These are phyloP conservation scores for Dryas iulia DNA, from an alignment of 1,140 invertebrate genomes.

Conservation along the genomic window DNA sequence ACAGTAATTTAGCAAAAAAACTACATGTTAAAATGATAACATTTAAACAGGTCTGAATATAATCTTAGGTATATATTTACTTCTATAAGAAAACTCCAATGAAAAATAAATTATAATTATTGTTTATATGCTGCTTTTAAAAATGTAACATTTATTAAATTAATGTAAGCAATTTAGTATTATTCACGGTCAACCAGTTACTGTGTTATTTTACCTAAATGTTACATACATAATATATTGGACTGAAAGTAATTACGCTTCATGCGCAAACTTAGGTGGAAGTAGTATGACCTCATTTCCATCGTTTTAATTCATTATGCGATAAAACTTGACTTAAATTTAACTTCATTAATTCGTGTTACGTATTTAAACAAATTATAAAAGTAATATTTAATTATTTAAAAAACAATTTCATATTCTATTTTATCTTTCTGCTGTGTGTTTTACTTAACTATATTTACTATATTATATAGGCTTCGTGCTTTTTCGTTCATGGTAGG, in stretches of 20 bases:
- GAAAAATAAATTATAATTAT: not conserved
- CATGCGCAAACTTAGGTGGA: not conserved
- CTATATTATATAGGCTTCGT: too few relatives aligned
- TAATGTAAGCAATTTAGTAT: constrained; percentile 21
- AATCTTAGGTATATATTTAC: too few relatives aligned
- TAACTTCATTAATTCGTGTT: not conserved
- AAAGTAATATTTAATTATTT: not conserved
- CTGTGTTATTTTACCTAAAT: constrained; percentile 6
- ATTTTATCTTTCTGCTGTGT: too few relatives aligned
- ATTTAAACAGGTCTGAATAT: too few relatives aligned
- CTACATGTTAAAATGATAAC: not conserved
- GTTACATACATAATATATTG: not conserved
- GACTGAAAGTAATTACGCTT: not conserved
- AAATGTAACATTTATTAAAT: too few relatives aligned
- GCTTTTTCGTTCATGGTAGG: too few relatives aligned
- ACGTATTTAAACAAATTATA: not conserved
- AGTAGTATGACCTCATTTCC: constrained; percentile 7
- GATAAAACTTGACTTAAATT: constrained; percentile 4
- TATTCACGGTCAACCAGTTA: constrained; percentile 42
- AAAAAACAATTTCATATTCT: not conserved
- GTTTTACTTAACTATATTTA: too few relatives aligned
- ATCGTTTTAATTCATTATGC: constrained; percentile 1
- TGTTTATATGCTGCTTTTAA: too few relatives aligned
- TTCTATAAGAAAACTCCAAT: not conserved
- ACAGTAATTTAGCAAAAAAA: not conserved